Percentiles rank a stretch among this genome's conserved stretches.
phyloP scores from a whole-genome alignment of 2,113 vertebrate genomes.

The Salminus brasiliensis region DNA sequence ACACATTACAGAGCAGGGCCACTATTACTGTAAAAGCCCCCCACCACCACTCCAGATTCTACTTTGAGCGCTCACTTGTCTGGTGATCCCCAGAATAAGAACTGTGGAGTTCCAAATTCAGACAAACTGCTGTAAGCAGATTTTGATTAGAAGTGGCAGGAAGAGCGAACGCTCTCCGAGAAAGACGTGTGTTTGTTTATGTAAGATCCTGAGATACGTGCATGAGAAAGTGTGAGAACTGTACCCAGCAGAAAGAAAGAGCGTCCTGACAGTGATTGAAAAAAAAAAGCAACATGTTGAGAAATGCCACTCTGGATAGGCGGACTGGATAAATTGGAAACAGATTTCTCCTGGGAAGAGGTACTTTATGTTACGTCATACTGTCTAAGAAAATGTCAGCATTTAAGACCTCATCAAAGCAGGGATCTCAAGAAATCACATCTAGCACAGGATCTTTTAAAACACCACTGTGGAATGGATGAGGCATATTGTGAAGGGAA shows the following conservation, averaged over 20 bases:
- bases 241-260: no score
- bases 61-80: background rate
- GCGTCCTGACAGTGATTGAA: background rate
- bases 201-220: constrained; percentile 51
- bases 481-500: no score
- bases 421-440: background rate
- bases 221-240: constrained; percentile 44
- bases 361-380: constrained; percentile 18
- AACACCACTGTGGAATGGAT: no score
- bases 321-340: constrained; percentile 10
- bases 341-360: background rate
- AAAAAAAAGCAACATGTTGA: background rate
- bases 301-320: background rate
- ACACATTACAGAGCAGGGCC: constrained; percentile 58
- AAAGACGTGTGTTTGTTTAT: constrained; percentile 48
- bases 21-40: constrained; percentile 44
- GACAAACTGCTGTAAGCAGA: constrained; percentile 63
- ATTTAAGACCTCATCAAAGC: background rate
- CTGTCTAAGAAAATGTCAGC: background rate
- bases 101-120: constrained; percentile 33
- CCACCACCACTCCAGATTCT: background rate
- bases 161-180: constrained; percentile 43
- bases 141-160: constrained; percentile 57
- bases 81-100: constrained; percentile 20
- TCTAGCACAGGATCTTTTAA: background rate